phyloP scores from a whole-genome alignment of 2,888 invertebrate species.

The Standfussiana lucernea region DNA sequence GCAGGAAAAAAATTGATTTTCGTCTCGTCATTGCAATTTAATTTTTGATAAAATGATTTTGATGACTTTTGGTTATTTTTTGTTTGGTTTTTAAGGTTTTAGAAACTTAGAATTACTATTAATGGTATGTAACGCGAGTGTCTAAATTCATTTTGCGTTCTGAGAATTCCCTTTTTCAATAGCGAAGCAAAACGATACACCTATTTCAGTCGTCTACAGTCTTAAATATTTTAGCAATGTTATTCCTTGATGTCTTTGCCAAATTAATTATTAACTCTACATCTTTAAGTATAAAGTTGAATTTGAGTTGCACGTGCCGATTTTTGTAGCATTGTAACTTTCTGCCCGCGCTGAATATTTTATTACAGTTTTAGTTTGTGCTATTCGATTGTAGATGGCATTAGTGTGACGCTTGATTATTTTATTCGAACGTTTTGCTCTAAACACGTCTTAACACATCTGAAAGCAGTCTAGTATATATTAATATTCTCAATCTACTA shows the following conservation, averaged over 20 bases:
- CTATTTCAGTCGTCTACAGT: conserved; percentile 78
- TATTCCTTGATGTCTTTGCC: conserved; percentile 73
- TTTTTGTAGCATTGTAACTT: conserved; percentile 84
- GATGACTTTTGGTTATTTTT: conserved; percentile 24
- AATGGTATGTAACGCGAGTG: conserved; percentile 2
- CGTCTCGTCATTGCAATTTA: conserved; percentile 46
- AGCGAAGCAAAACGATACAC: conserved; percentile 73
- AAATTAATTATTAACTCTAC: conserved; percentile 72
- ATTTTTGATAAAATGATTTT: conserved; percentile 51
- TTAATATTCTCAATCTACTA: not conserved
- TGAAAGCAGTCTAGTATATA: too few relatives aligned
- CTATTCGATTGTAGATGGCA: conserved; percentile 72
- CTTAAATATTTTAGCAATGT: conserved; percentile 83
- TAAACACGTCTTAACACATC: not conserved
- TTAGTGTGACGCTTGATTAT: not conserved
- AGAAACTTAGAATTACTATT: conserved; percentile 11
- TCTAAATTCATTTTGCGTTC: conserved; percentile 70
- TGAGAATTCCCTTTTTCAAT: conserved; percentile 66
- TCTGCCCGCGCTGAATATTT: conserved; percentile 82
- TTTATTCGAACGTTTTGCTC: accelerated
- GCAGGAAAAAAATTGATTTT: conserved; percentile 70
- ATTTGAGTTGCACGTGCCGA: conserved; percentile 69
- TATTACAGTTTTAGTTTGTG: conserved; percentile 67
- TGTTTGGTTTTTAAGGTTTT: conserved; percentile 31
- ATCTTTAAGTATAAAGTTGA: conserved; percentile 54